phyloP scores from a whole-genome alignment of 2,113 vertebrate genomes.

The Sturnus vulgaris region DNA sequence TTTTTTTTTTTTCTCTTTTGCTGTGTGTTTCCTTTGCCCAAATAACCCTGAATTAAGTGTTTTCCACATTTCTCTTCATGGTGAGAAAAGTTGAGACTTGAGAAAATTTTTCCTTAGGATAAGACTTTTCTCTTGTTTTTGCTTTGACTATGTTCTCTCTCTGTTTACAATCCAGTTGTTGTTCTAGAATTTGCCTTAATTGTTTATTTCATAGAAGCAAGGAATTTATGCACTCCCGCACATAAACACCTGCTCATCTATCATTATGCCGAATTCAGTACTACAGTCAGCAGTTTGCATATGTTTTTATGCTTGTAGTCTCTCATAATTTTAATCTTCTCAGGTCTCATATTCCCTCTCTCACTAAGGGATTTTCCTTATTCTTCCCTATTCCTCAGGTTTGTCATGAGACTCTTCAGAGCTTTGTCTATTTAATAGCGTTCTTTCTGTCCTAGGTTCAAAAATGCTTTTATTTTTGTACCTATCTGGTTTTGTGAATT shows the following conservation, averaged over 20 bases:
- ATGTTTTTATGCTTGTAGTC: background rate
- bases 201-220: background rate
- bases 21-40: background rate
- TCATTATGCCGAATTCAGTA: background rate
- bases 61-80: background rate
- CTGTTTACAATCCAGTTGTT: background rate
- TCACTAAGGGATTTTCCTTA: background rate
- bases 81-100: background rate
- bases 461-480: background rate
- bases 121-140: background rate
- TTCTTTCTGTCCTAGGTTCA: background rate
- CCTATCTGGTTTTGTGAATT: background rate
- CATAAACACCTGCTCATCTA: background rate
- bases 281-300: background rate
- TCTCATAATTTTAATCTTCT: background rate
- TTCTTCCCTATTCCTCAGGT: background rate
- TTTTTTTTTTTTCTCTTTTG: fast-evolving
- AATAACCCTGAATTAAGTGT: background rate
- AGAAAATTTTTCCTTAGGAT: background rate
- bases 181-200: background rate
- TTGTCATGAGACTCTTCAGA: background rate
- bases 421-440: background rate
- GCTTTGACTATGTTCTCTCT: background rate
- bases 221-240: background rate
- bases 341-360: background rate